A percentile compares a stretch with the other conserved stretches of the same genome.
These are phyloP conservation scores for Drosophila insularis DNA, from an alignment of 1,140 invertebrate genomes.

Conservation along the genomic window DNA sequence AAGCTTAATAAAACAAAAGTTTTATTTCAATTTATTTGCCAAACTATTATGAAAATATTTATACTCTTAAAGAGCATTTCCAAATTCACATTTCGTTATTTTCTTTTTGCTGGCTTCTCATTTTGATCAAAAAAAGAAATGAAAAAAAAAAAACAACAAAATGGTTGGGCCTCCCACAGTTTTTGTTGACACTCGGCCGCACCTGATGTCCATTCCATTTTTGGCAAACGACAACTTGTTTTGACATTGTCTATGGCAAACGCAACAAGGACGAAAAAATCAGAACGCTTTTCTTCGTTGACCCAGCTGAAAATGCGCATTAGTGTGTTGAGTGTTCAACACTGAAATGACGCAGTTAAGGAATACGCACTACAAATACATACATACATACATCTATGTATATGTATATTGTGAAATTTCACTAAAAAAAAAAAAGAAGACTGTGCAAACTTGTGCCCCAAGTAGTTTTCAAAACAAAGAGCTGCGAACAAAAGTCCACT, in stretches of 20 bases:
- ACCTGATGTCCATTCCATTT: conserved; percentile 48
- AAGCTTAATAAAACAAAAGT: no score
- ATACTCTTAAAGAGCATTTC: neutral
- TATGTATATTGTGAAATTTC: neutral
- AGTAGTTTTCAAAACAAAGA: conserved; percentile 68
- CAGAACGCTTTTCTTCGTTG: conserved; percentile 29
- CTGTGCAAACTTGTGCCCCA: conserved; percentile 15
- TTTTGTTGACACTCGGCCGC: conserved; percentile 73
- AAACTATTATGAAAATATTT: neutral
- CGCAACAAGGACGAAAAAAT: conserved; percentile 1
- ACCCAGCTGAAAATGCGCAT: conserved; percentile 53
- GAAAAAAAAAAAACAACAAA: neutral
- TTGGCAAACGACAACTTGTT: conserved; percentile 28
- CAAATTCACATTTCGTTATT: neutral
- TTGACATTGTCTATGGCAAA: conserved; percentile 34
- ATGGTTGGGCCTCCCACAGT: conserved; percentile 17
- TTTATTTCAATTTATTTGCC: no score
- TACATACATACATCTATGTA: neutral
- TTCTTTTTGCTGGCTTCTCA: conserved; percentile 39
- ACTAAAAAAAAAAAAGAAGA: neutral
- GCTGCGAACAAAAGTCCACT: conserved; percentile 37
- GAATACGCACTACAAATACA: conserved; percentile 37
- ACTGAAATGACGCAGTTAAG: conserved; percentile 44
- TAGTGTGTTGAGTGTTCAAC: conserved; percentile 20
- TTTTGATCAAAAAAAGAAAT: conserved; percentile 39